Base-by-base conservation (phyloP, 2,797 vertebrate species). In the Mustela erminea region DNA sequence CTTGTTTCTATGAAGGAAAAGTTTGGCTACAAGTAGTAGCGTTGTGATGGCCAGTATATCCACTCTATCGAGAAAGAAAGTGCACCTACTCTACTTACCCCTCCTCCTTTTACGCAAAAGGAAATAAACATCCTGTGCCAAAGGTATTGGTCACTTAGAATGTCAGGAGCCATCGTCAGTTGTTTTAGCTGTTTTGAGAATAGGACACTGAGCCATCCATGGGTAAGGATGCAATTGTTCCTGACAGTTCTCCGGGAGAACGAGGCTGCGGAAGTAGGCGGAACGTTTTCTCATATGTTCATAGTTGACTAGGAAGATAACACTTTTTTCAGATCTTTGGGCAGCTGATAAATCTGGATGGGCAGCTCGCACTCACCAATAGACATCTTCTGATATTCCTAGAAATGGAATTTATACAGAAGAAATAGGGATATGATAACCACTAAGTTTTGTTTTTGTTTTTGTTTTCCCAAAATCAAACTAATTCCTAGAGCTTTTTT, bases 1-100 rank as follows among this genome's bases (percentile, higher is more conserved):
- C 86, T 97, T 62, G 72, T 98, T 96, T 98, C 98, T 89, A 98
- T 98, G 99, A 99, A 98, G 98, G 98, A 99, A 98, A 97, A 96
- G 98, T 96, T 74, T 97, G 98, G 98, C 98, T 99, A 98, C 98
- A 97, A 88, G 95, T 3, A 90, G 95, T 98, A 95, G 98, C 98
- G 83, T 96, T 94, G 97, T 94, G 97, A 97, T 89, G 98, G 98
- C 98, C 98, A 98, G 98, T 98, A 97, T 95, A 97, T 96, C 98
- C 98, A 96, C 95, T 87, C 97, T 89, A 11, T 87, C 64, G 94
- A 82, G 89, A 96, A 82, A 89, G 97, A 89, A 86, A 87, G 96
- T 86, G 90, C 68, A 35, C 97, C 93, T 54, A 7, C 93, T 80
- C 96, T 96, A 68, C 90, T 41, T 41, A 32, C 87, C 94, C 96